A percentile compares a stretch with the other conserved stretches of the same genome.
Evolutionary conservation across 2,888 invertebrate species (phyloP).

Genomic region (Panzeria rudis): DNA sequence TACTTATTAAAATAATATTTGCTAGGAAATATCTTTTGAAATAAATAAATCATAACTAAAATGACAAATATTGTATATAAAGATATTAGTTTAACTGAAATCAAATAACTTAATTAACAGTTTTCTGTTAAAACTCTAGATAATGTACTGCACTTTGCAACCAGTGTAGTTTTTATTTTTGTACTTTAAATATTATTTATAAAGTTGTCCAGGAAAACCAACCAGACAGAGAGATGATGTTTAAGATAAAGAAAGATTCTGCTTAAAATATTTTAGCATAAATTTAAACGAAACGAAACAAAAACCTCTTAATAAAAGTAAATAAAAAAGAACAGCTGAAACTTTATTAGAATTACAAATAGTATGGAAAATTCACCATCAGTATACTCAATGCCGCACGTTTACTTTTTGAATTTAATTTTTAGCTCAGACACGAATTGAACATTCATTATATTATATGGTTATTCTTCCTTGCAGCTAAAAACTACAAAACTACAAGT

Average conservation of each 20-base stretch:
- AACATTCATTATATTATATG: conserved; percentile 32
- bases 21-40: too few relatives aligned
- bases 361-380: conserved; percentile 5
- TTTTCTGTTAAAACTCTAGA: background rate
- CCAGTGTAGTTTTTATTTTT: conserved; percentile 6
- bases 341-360: conserved; percentile 58
- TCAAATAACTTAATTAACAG: background rate
- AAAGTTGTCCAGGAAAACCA: conserved; percentile 22
- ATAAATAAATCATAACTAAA: too few relatives aligned
- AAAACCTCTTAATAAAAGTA: background rate
- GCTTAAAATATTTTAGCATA: conserved; percentile 55
- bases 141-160: conserved; percentile 2
- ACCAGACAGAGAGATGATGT: conserved; percentile 36
- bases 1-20: too few relatives aligned
- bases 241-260: conserved; percentile 24
- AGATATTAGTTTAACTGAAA: background rate
- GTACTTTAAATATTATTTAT: background rate
- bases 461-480: conserved; percentile 24
- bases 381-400: background rate
- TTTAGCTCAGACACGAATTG: conserved; percentile 51
- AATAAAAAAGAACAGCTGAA: background rate
- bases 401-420: conserved; percentile 33
- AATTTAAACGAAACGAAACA: conserved; percentile 31
- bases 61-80: too few relatives aligned
- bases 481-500: background rate